A percentile compares a stretch with the other conserved stretches of the same genome.
Conservation (phyloP, 2,797 vertebrate genomes). For the Lophotriccus pileatus region DNA sequence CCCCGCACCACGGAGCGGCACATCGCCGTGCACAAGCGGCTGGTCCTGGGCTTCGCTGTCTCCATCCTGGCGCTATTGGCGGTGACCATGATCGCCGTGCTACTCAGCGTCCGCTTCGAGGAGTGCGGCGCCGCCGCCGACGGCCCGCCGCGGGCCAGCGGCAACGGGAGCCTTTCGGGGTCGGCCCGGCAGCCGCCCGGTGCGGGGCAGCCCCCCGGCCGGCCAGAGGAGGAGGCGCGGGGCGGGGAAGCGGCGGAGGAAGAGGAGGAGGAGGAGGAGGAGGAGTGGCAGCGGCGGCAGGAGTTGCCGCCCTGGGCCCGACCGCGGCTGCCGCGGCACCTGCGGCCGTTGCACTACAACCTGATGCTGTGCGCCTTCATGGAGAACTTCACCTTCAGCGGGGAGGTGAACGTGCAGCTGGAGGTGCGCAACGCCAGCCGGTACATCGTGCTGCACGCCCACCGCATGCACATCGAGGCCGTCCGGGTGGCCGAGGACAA, state of each 20-base stretch:
- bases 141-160: slow-evolving; percentile 38
- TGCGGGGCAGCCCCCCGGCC: background rate
- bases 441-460: slow-evolving; percentile 90
- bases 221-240: slow-evolving; percentile 1
- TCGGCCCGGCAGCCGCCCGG: slow-evolving; percentile 58
- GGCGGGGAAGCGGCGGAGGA: slow-evolving; percentile 5
- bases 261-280: slow-evolving; percentile 46
- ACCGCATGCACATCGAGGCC: slow-evolving; percentile 83
- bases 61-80: slow-evolving; percentile 89
- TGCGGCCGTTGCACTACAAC: slow-evolving; percentile 92
- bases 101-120: slow-evolving; percentile 88
- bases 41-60: slow-evolving; percentile 88
- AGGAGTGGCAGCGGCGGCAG: slow-evolving; percentile 57
- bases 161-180: slow-evolving; percentile 65
- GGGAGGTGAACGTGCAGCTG: slow-evolving; percentile 91
- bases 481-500: slow-evolving; percentile 82
- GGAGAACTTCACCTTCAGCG: slow-evolving; percentile 97
- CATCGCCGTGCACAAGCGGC: slow-evolving; percentile 88
- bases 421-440: slow-evolving; percentile 88
- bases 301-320: slow-evolving; percentile 83
- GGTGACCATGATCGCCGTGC: slow-evolving; percentile 87
- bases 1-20: slow-evolving; percentile 89
- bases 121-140: slow-evolving; percentile 77
- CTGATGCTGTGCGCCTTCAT: slow-evolving; percentile 88
- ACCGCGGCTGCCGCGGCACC: slow-evolving; percentile 80